These are phyloP conservation scores for Reticulitermes lucifugus DNA, from an alignment of 2,888 invertebrate genomes.

Conservation along the genomic window DNA sequence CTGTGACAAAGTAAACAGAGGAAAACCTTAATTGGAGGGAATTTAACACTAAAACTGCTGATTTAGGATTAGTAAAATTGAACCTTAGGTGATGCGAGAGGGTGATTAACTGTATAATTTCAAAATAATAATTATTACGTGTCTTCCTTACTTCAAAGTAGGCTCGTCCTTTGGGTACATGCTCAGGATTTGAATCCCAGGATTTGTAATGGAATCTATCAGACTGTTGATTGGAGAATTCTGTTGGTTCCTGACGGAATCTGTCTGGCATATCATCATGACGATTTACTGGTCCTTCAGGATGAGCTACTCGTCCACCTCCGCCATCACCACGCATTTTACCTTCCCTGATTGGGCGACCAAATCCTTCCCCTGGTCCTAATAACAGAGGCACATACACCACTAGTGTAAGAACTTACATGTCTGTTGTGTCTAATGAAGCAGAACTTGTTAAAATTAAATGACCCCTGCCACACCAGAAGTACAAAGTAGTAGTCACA, in stretches of 20 bases:
- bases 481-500: neutral
- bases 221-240: neutral
- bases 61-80: too few species aligned
- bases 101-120: too few species aligned
- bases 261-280: constrained; percentile 15
- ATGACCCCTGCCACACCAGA: neutral
- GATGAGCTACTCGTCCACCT: neutral
- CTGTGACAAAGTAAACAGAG: too few species aligned
- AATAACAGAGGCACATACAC: neutral
- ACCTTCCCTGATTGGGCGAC: constrained; percentile 1
- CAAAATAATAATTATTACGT: neutral
- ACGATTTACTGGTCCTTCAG: constrained; percentile 12
- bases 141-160: constrained; percentile 53
- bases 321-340: constrained; percentile 8
- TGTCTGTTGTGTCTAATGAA: neutral
- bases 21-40: too few species aligned
- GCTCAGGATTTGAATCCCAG: constrained; percentile 52
- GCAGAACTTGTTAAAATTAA: neutral
- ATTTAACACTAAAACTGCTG: too few species aligned
- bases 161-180: constrained; percentile 52
- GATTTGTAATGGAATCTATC: constrained; percentile 41
- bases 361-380: constrained; percentile 37
- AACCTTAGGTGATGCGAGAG: too few species aligned
- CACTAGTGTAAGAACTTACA: too few species aligned
- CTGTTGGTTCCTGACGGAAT: constrained; percentile 25